phyloP scores from a whole-genome alignment of 2,113 vertebrate species.

The Gila orcuttii region DNA sequence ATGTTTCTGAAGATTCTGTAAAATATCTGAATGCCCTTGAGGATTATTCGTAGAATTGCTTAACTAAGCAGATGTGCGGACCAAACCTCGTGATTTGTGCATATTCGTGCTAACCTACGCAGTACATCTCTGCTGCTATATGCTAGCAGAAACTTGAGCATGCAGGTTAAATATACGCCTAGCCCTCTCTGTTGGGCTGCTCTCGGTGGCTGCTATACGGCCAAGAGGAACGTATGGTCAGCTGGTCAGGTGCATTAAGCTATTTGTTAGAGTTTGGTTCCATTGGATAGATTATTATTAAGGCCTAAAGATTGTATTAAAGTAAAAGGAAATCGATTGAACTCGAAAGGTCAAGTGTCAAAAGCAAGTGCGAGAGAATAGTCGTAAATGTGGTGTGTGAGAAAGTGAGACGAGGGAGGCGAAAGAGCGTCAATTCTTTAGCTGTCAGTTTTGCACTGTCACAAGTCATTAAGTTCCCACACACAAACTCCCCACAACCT shows the following conservation, averaged over 20 bases:
- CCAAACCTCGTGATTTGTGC: constrained; percentile 2
- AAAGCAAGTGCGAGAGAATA: not conserved
- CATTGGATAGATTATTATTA: not conserved
- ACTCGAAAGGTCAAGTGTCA: not conserved
- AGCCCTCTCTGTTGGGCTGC: not conserved
- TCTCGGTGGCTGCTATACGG: constrained; percentile 21
- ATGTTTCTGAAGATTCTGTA: not conserved
- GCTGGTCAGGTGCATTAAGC: not conserved
- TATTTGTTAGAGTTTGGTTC: not conserved
- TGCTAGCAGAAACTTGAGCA: constrained; percentile 69
- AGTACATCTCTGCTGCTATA: constrained; percentile 38
- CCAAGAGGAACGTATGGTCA: constrained; percentile 45
- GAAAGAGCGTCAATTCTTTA: constrained; percentile 49
- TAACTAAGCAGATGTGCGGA: constrained; percentile 5
- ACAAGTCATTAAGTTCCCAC: constrained; percentile 18
- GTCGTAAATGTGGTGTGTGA: constrained; percentile 35
- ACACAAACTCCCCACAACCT: not conserved
- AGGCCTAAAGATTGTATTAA: not conserved
- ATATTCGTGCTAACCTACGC: constrained; percentile 1
- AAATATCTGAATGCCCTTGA: constrained; percentile 1
- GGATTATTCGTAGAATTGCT: not conserved
- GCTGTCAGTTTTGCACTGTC: constrained; percentile 28
- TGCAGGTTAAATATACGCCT: constrained; percentile 70
- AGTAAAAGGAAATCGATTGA: not conserved
- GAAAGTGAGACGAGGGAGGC: constrained; percentile 47